Conservation (phyloP, 2,888 invertebrate species). For the Scelioninae gen. 2 region DNA sequence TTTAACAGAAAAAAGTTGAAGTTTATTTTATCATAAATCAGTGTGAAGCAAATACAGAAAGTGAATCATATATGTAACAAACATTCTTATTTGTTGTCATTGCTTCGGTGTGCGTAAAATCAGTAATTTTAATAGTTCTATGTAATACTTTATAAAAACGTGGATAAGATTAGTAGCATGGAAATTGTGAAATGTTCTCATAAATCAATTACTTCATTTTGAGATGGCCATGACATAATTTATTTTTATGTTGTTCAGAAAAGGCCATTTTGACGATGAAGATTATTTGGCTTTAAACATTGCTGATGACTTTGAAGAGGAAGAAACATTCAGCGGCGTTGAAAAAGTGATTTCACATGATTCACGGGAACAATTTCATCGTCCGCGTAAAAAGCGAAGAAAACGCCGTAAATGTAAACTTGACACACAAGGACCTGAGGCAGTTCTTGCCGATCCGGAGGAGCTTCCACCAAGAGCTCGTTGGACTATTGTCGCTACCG, state of each 20-base stretch:
- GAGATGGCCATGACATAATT: too few relatives aligned
- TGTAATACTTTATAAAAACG: too few relatives aligned
- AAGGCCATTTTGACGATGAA: conserved; percentile 75
- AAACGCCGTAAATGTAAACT: conserved; percentile 73
- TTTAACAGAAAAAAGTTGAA: too few relatives aligned
- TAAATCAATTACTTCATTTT: too few relatives aligned
- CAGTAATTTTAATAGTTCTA: too few relatives aligned
- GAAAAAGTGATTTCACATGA: conserved; percentile 62
- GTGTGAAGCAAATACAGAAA: too few relatives aligned
- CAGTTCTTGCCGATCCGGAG: conserved; percentile 84
- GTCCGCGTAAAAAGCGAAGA: conserved; percentile 73
- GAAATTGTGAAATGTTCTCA: too few relatives aligned
- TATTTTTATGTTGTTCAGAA: conserved; percentile 67
- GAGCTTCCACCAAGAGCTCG: conserved; percentile 89
- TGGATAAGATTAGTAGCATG: too few relatives aligned
- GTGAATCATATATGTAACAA: too few relatives aligned
- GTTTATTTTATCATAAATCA: too few relatives aligned
- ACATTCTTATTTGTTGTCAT: too few relatives aligned
- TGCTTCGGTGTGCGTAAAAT: too few relatives aligned
- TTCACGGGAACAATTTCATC: conserved; percentile 68
- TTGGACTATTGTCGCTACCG: conserved; percentile 94
- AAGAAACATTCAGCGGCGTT: conserved; percentile 68
- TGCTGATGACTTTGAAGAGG: conserved; percentile 75
- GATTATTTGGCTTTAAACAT: conserved; percentile 77
- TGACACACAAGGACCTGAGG: conserved; percentile 67